Conservation (phyloP, 1,140 invertebrate genomes). For the Leptopilina clavipes region DNA sequence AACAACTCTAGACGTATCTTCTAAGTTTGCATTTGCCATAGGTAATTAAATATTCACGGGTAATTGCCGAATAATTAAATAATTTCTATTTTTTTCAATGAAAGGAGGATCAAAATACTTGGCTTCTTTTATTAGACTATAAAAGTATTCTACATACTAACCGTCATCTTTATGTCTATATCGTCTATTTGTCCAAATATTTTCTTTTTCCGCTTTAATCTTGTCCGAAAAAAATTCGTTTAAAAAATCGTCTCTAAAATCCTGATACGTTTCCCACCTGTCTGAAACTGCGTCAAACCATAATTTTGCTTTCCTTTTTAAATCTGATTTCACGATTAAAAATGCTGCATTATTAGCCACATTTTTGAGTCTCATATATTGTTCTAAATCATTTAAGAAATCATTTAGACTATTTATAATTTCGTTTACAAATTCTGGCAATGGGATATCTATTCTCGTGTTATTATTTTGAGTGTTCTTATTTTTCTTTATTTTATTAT, state of each 20-base stretch:
- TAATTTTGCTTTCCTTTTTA: not conserved
- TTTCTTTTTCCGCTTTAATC: not conserved
- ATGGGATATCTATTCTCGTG: not conserved
- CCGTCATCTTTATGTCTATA: slow-evolving; percentile 25
- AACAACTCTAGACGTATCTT: slow-evolving; percentile 20
- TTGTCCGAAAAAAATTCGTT: not conserved
- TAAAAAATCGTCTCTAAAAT: not conserved
- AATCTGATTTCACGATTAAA: not conserved
- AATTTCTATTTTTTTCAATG: slow-evolving; percentile 36
- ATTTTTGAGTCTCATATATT: not conserved
- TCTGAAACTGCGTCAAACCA: not conserved
- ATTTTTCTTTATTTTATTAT: not conserved
- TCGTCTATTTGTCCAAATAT: not conserved
- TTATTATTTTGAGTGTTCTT: not conserved
- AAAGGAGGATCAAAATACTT: slow-evolving; percentile 39
- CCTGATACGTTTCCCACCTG: not conserved
- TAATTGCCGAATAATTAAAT: slow-evolving; percentile 39
- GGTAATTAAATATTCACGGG: slow-evolving; percentile 35
- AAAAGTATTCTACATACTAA: slow-evolving; percentile 27
- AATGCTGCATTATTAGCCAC: not conserved
- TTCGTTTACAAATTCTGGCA: not conserved
- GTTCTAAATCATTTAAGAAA: not conserved
- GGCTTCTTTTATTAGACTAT: not conserved
- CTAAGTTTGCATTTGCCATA: slow-evolving; percentile 37
- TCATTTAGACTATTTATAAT: not conserved